phyloP scores from a whole-genome alignment of 2,888 invertebrate species.

The Argynnis bischoffii region DNA sequence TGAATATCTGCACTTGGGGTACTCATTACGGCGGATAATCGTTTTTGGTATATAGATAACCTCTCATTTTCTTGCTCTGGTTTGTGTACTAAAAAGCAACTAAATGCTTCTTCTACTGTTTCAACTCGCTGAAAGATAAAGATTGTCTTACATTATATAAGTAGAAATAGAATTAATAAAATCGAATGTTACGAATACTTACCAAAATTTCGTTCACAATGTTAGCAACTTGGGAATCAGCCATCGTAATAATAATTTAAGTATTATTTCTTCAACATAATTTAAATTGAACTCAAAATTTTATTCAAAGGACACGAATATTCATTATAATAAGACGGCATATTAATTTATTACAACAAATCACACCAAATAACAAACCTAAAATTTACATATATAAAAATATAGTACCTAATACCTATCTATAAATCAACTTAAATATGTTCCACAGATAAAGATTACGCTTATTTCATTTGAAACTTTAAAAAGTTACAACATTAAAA shows the following conservation, averaged over 20 bases:
- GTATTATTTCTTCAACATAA: conserved; percentile 9
- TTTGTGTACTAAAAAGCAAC: conserved; percentile 91
- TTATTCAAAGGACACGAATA: background rate
- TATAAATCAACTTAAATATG: background rate
- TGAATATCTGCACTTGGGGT: conserved; percentile 87
- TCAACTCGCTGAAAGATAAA: conserved; percentile 86
- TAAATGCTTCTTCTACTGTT: conserved; percentile 94
- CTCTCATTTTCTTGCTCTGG: conserved; percentile 87
- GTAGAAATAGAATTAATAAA: background rate
- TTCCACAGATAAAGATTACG: background rate
- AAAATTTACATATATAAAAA: conserved; percentile 8
- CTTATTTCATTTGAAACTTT: background rate
- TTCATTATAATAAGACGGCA: conserved; percentile 8
- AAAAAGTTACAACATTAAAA: no score
- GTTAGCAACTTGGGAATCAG: conserved; percentile 84
- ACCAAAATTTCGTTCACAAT: conserved; percentile 87
- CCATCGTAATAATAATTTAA: conserved; percentile 62
- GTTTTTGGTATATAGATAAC: conserved; percentile 85
- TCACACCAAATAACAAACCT: conserved; percentile 26
- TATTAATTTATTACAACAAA: conserved; percentile 9
- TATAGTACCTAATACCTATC: background rate
- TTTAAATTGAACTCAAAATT: conserved; percentile 2
- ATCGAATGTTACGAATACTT: conserved; percentile 49
- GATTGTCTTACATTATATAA: conserved; percentile 8
- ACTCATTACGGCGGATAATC: conserved; percentile 85